Percentiles rank a stretch among this genome's conserved stretches.
phyloP scores from a whole-genome alignment of 64 coral and sea anemone species.

The Trachythela sp. region DNA sequence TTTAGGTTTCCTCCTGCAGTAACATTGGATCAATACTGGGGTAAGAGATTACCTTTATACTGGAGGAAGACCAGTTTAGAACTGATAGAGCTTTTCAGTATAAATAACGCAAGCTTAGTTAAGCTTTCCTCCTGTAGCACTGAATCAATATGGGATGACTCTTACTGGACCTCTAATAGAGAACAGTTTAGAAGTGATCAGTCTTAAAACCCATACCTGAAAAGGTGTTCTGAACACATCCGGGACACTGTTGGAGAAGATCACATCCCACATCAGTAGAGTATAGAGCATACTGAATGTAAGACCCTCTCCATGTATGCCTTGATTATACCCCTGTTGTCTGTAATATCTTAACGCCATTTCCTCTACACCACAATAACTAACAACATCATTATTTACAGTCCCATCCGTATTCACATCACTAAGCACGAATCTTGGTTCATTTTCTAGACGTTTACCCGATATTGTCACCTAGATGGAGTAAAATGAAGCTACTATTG shows the following conservation, averaged over 20 bases:
- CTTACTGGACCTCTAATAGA: too few relatives aligned
- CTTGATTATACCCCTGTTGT: slow-evolving; percentile 78
- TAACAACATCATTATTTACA: slow-evolving; percentile 52
- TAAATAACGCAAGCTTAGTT: too few relatives aligned
- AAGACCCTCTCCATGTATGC: slow-evolving; percentile 78
- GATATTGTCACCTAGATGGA: slow-evolving; percentile 66
- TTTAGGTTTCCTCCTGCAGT: too few relatives aligned
- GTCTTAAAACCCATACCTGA: too few relatives aligned
- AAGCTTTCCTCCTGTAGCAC: too few relatives aligned
- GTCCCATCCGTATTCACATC: slow-evolving; percentile 64
- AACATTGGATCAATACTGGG: too few relatives aligned
- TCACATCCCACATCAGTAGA: slow-evolving; percentile 82
- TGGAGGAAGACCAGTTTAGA: too few relatives aligned
- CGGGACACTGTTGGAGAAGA: slow-evolving; percentile 60
- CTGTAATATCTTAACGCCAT: slow-evolving; percentile 68
- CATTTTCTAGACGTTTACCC: slow-evolving; percentile 66
- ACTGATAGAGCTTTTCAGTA: too few relatives aligned
- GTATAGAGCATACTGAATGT: slow-evolving; percentile 65
- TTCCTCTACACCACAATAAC: slow-evolving; percentile 75
- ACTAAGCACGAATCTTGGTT: slow-evolving; percentile 60
- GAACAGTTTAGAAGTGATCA: too few relatives aligned
- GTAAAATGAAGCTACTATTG: not conserved
- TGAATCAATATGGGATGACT: too few relatives aligned
- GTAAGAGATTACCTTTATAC: too few relatives aligned
- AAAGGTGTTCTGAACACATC: slow-evolving; percentile 86